Evolutionary conservation across 2,888 invertebrate species (phyloP), one percentile per base, ranked within the genome.

Genomic region (Metallyticus violacea): DNA sequence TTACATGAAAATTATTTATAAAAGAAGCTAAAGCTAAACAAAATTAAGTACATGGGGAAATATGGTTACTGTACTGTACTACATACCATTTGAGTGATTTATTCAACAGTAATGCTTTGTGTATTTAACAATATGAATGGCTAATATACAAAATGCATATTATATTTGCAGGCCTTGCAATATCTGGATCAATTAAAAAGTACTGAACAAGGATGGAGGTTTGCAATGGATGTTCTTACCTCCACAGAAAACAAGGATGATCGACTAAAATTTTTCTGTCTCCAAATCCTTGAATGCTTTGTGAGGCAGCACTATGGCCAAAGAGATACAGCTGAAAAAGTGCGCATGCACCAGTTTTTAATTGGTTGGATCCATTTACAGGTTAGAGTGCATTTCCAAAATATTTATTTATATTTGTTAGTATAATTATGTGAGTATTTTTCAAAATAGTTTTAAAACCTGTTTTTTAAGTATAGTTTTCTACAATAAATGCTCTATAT

Each of bases 281-380:
- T 93, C 79, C 93, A 93, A 91, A 92, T 93, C 29, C 90, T 93
- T 84, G 93, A 93, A 88, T 89, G 92, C 89, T 92, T 90, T 89
- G 89, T 93, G n/a, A 92, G 91, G 88, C 90, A 89, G 7, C 91
- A 91, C 90, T 93, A 91, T 88, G 89, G 87, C 86, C 40, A 82
- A 85, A 89, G 90, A 82, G 81, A 88, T 62, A 79, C 88, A 87
- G 86, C 89, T 88, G 89, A 90, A 76, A 91, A 92, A 83, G 90
- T 90, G 85, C 88, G 89, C 25, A 89, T 93, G 83, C 90, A 91
- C 87, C 89, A 90, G 76, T 91, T 93, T 88, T 89, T 93, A 1
- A 90, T 90, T 82, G 89, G 90, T 2, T 92, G 92, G 91, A 90
- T 92, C 78, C 91, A 92, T 87, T 88, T 90, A 15, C 91, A 91